A percentile compares a stretch with the other conserved stretches of the same genome.
Conservation (phyloP, 2,888 invertebrate genomes). For the Agrenia bidenticulata region DNA sequence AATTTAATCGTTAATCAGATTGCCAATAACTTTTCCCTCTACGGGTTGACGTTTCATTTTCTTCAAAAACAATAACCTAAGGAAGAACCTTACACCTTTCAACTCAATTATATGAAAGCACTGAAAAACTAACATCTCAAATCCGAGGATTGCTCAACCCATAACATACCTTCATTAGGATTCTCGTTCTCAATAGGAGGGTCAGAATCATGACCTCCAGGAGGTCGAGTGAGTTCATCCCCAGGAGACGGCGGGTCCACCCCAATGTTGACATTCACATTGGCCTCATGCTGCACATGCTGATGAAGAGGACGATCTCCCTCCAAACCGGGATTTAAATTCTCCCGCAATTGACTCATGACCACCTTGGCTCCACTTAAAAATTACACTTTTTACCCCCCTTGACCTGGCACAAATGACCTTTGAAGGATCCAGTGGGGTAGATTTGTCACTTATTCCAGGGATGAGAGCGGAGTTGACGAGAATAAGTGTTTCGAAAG, state of each 20-base stretch:
- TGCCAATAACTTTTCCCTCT: too few relatives aligned
- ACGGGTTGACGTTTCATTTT: too few relatives aligned
- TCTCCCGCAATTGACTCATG: slow-evolving; percentile 50
- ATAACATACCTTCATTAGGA: slow-evolving; percentile 41
- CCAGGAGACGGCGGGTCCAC: neutral
- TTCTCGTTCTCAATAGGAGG: slow-evolving; percentile 47
- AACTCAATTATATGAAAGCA: too few relatives aligned
- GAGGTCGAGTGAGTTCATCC: neutral
- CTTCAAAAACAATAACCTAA: too few relatives aligned
- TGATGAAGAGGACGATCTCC: slow-evolving; percentile 28
- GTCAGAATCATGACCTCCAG: slow-evolving; percentile 42
- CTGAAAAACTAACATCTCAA: too few relatives aligned
- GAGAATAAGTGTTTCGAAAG: neutral
- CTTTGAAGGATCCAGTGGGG: neutral
- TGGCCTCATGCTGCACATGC: slow-evolving; percentile 14
- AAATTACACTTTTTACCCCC: slow-evolving; percentile 2
- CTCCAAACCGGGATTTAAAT: slow-evolving; percentile 45
- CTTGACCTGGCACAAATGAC: neutral
- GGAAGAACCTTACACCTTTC: too few relatives aligned
- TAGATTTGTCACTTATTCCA: neutral
- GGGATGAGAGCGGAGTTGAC: neutral
- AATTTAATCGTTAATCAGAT: too few relatives aligned
- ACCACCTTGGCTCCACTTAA: slow-evolving; percentile 12
- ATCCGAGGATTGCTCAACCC: too few relatives aligned
- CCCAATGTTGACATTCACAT: neutral